A percentile compares a stretch with the other conserved stretches of the same genome.
phyloP scores from a whole-genome alignment of 2,888 invertebrate genomes.

The Torymus texanus region DNA sequence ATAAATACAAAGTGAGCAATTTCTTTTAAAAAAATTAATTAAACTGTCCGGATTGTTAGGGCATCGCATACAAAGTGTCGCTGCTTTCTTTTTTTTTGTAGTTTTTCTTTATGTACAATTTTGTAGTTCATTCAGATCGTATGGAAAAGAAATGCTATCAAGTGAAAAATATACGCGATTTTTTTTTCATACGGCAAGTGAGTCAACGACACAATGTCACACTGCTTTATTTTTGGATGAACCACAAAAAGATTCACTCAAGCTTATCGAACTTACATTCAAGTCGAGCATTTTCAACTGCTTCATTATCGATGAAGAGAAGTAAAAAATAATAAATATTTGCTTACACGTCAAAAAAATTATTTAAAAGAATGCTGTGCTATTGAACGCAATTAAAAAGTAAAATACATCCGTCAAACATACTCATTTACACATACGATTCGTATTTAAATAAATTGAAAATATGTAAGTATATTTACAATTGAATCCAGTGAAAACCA shows the following conservation, averaged over 20 bases:
- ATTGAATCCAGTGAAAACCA: constrained; percentile 2
- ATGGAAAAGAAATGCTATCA: constrained; percentile 1
- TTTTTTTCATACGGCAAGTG: neutral
- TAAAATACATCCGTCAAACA: too few relatives aligned
- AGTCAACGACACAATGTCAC: constrained; percentile 10
- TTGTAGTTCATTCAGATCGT: constrained; percentile 11
- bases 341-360: neutral
- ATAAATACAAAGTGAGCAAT: constrained; percentile 23
- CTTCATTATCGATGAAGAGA: neutral
- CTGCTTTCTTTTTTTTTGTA: neutral
- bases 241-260: constrained; percentile 17
- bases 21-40: constrained; percentile 31
- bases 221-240: neutral
- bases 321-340: constrained; percentile 31
- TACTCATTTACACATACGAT: neutral
- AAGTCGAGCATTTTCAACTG: neutral
- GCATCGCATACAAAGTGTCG: constrained; percentile 4
- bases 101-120: constrained; percentile 6
- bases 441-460: constrained; percentile 21
- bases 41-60: constrained; percentile 24
- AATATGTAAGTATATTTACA: constrained; percentile 28
- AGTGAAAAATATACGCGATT: constrained; percentile 28
- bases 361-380: constrained; percentile 6
- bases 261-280: constrained; percentile 22
- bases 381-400: constrained; percentile 2